Conservation (phyloP, 2,797 vertebrate genomes). For the Pseudomugil tenellus region DNA sequence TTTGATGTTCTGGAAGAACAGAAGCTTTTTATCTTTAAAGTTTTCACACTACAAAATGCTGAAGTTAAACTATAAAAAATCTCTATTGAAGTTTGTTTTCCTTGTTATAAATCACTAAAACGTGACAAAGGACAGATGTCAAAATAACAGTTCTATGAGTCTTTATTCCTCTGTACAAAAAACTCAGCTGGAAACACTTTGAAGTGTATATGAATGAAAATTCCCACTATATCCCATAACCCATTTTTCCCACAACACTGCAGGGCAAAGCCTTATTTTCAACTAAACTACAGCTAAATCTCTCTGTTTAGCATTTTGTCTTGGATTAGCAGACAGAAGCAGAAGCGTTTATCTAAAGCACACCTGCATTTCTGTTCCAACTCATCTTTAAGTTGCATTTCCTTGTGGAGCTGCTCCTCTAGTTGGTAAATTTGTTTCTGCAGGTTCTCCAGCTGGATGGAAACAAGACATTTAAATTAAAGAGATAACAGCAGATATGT, state of each 20-base stretch:
- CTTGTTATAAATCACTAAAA: slow-evolving; percentile 12
- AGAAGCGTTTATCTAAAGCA: background rate
- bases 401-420: slow-evolving; percentile 95
- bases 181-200: slow-evolving; percentile 16
- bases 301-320: slow-evolving; percentile 1
- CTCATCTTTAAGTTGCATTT: slow-evolving; percentile 98
- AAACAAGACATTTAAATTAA: slow-evolving; percentile 24
- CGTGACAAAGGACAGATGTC: background rate
- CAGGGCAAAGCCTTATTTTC: background rate
- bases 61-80: background rate
- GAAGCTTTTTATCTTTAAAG: background rate
- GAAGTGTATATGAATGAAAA: background rate
- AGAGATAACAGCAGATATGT: background rate
- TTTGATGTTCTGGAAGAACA: slow-evolving; percentile 86
- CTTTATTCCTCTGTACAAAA: background rate
- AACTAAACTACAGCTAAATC: background rate
- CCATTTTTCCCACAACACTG: background rate
- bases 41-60: background rate
- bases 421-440: slow-evolving; percentile 95
- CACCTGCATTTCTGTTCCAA: slow-evolving; percentile 99
- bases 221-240: slow-evolving; percentile 4
- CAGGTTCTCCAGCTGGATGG: slow-evolving; percentile 92
- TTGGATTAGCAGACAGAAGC: slow-evolving; percentile 3
- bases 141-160: background rate
- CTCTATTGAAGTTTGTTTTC: background rate